phyloP scores from a whole-genome alignment of 2,797 vertebrate species.

The Neosilurus hyrtlii region DNA sequence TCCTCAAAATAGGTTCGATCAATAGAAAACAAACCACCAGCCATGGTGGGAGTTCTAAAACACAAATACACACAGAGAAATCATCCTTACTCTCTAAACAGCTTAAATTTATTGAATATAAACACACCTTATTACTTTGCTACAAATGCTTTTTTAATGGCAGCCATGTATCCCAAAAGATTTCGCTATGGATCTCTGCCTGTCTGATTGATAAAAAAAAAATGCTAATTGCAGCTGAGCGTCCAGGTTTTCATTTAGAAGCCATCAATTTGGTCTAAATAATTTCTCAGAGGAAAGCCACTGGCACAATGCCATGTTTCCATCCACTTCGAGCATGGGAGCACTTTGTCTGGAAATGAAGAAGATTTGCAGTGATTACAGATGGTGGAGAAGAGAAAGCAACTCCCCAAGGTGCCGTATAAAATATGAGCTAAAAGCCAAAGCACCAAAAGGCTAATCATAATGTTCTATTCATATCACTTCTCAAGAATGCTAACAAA shows the following conservation, averaged over 20 bases:
- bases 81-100: neutral
- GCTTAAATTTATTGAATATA: slow-evolving; percentile 1
- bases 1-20: slow-evolving; percentile 97
- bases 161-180: slow-evolving; percentile 4
- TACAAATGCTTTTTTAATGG: neutral
- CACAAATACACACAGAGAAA: neutral
- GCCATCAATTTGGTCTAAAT: neutral
- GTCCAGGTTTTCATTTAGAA: slow-evolving; percentile 28
- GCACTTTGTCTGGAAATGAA: slow-evolving; percentile 18
- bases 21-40: slow-evolving; percentile 96
- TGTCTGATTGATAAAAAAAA: slow-evolving; percentile 12
- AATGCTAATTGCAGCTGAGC: slow-evolving; percentile 20
- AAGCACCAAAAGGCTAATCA: slow-evolving; percentile 23
- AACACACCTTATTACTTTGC: slow-evolving; percentile 3
- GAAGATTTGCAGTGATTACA: slow-evolving; percentile 35
- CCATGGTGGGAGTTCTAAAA: slow-evolving; percentile 96
- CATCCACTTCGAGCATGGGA: slow-evolving; percentile 17
- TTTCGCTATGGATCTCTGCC: slow-evolving; percentile 2
- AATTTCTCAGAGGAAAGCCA: slow-evolving; percentile 39
- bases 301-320: slow-evolving; percentile 23
- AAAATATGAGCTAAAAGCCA: slow-evolving; percentile 31
- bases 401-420: slow-evolving; percentile 27
- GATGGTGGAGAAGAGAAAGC: slow-evolving; percentile 12
- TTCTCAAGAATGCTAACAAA: neutral
- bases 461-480: neutral